Evolutionary conservation across 2,888 invertebrate genomes (phyloP).

Genomic region (Microplitis deprimator): DNA sequence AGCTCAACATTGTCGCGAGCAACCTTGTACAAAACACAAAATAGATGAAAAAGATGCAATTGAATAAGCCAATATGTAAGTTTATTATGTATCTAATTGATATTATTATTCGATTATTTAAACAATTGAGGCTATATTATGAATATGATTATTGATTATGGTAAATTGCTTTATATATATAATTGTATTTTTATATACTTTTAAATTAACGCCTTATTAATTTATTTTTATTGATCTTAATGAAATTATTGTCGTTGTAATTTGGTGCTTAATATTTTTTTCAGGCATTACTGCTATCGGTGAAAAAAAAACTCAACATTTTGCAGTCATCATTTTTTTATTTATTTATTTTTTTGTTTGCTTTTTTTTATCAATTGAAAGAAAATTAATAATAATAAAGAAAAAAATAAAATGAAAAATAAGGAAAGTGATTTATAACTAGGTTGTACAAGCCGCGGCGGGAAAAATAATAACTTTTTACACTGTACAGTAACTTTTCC

Average conservation of each 20-base stretch:
- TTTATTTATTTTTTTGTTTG: slow-evolving; percentile 53
- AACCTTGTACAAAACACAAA: slow-evolving; percentile 70
- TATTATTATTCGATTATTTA: not conserved
- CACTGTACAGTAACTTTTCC: slow-evolving; percentile 71
- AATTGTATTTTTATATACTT: too few species aligned
- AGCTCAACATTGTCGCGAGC: slow-evolving; percentile 70
- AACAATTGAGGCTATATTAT: not conserved
- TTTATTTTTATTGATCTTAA: too few species aligned
- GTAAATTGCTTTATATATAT: too few species aligned
- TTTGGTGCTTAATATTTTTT: slow-evolving; percentile 42
- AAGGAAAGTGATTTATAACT: slow-evolving; percentile 44
- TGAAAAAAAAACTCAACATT: slow-evolving; percentile 55
- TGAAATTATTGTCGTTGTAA: too few species aligned
- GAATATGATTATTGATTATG: too few species aligned
- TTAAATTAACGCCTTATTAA: too few species aligned
- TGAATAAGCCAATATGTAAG: slow-evolving; percentile 64
- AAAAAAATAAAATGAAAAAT: slow-evolving; percentile 43
- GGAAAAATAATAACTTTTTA: slow-evolving; percentile 63
- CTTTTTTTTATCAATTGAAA: too few species aligned
- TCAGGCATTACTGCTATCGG: slow-evolving; percentile 65
- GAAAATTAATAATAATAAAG: not conserved
- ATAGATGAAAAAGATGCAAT: slow-evolving; percentile 67
- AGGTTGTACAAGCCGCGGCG: slow-evolving; percentile 56
- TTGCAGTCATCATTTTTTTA: slow-evolving; percentile 64
- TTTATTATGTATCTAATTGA: slow-evolving; percentile 33